A percentile compares a stretch with the other conserved stretches of the same genome.
Conservation (phyloP, 2,113 vertebrate genomes). For the Turdus rufiventris region DNA sequence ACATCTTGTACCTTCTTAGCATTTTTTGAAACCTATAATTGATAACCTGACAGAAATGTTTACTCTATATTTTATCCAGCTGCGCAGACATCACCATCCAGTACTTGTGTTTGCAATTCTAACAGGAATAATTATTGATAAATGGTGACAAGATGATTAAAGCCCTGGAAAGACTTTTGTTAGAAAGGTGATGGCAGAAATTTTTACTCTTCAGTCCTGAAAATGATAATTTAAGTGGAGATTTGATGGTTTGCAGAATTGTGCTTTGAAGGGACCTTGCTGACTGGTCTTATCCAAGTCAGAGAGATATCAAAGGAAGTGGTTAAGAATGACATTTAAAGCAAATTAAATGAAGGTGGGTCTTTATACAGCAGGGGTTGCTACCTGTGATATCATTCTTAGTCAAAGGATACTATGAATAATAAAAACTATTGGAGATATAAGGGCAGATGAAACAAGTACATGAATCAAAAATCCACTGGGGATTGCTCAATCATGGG, state of each 20-base stretch:
- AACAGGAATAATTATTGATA: neutral
- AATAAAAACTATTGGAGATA: neutral
- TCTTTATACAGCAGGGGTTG: neutral
- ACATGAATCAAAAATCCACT: neutral
- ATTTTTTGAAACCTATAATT: neutral
- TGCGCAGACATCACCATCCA: neutral
- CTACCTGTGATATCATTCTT: neutral
- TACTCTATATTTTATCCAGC: neutral
- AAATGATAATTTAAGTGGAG: neutral
- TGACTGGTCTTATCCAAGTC: neutral
- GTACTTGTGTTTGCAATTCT: neutral
- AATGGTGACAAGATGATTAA: neutral
- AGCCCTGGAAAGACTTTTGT: neutral
- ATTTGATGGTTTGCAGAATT: neutral
- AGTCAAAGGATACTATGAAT: neutral
- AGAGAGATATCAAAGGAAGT: neutral
- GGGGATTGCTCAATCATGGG: neutral
- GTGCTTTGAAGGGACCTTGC: neutral
- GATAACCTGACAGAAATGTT: neutral
- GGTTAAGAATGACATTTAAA: neutral
- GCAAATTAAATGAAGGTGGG: neutral
- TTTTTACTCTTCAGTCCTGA: neutral
- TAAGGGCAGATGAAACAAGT: neutral
- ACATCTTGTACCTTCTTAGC: neutral
- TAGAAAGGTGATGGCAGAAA: neutral